Evolutionary conservation across 2,888 invertebrate genomes (phyloP).

Genomic region (Coelopa pilipes): DNA sequence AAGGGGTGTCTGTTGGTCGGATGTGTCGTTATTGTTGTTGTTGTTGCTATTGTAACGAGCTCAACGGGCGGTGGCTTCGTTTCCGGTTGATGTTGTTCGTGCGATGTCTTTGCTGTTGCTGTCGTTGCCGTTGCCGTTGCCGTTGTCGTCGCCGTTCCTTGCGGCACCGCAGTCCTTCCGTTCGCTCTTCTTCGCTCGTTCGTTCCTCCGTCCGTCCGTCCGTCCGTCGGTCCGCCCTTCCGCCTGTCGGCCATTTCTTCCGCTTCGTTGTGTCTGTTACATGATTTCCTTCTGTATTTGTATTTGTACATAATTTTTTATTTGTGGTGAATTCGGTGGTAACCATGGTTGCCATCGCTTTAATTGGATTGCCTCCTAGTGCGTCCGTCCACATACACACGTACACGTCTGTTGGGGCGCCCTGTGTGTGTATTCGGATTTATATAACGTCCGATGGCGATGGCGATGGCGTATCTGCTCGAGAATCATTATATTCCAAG

Average conservation of each 20-base stretch:
- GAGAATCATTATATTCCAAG: background rate
- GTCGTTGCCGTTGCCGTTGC: too few species aligned
- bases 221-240: background rate
- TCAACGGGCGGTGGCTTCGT: too few species aligned
- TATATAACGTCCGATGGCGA: too few species aligned
- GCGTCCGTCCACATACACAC: background rate
- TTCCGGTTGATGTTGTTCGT: too few species aligned
- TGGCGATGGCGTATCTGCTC: background rate
- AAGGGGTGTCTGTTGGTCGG: too few species aligned
- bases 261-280: background rate
- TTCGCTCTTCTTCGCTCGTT: background rate
- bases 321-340: slow-evolving; percentile 16
- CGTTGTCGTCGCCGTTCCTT: too few species aligned
- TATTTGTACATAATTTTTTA: background rate
- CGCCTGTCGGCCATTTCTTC: background rate
- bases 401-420: background rate
- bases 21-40: too few species aligned
- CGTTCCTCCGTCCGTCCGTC: background rate
- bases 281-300: background rate
- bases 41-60: too few species aligned
- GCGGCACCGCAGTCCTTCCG: too few species aligned
- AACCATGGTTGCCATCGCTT: slow-evolving; percentile 10
- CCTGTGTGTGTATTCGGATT: background rate
- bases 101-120: too few species aligned
- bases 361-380: slow-evolving; percentile 5